A percentile compares a stretch with the other conserved stretches of the same genome.
Conservation (phyloP, 2,888 invertebrate genomes). For the Gerris lacustris region DNA sequence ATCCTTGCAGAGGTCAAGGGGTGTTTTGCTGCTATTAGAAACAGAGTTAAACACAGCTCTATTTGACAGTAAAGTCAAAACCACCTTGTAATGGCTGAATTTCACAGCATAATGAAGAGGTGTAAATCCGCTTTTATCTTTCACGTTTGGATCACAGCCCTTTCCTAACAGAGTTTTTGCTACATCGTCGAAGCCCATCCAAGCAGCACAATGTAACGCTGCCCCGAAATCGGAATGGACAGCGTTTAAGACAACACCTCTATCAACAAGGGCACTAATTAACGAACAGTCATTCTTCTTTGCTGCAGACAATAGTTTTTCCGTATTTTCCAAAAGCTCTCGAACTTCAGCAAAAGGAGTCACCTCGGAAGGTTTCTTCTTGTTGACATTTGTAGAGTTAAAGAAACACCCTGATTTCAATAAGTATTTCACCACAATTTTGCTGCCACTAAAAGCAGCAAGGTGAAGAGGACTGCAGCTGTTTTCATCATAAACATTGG, state of each 20-base stretch:
- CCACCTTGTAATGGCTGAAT: slow-evolving; percentile 24
- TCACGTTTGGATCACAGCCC: slow-evolving; percentile 22
- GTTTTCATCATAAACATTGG: no score
- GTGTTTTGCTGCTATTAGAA: slow-evolving; percentile 28
- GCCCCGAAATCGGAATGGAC: slow-evolving; percentile 21
- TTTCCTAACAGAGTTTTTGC: slow-evolving; percentile 24
- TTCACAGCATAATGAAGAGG: slow-evolving; percentile 28
- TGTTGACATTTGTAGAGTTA: neutral
- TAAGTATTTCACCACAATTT: neutral
- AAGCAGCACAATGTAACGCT: slow-evolving; percentile 27
- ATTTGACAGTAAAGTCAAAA: slow-evolving; percentile 25
- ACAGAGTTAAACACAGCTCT: slow-evolving; percentile 26
- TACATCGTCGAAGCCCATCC: slow-evolving; percentile 22
- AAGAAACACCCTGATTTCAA: neutral
- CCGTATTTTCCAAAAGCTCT: neutral
- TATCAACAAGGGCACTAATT: neutral
- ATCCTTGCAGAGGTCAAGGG: slow-evolving; percentile 22
- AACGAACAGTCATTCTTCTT: neutral
- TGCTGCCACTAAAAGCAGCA: neutral
- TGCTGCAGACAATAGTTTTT: neutral
- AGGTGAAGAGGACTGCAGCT: neutral
- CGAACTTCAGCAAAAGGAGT: no score
- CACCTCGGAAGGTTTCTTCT: neutral
- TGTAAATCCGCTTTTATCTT: slow-evolving; percentile 9
- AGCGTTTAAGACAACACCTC: slow-evolving; percentile 19